phyloP scores from a whole-genome alignment of 2,888 invertebrate species.

The Cataglyphis cursor region DNA sequence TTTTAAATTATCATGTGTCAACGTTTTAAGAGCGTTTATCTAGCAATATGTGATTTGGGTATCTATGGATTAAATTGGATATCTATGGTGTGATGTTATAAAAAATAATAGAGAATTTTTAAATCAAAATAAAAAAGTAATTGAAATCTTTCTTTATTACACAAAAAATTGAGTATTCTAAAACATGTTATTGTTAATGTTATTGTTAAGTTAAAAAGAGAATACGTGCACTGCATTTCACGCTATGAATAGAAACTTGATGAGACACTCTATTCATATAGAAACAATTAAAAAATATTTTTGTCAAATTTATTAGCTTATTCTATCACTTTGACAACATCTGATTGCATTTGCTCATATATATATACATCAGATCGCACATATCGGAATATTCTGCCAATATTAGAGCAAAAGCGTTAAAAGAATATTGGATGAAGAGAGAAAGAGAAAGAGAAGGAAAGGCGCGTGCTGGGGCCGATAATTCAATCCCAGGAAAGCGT shows the following conservation, averaged over 20 bases:
- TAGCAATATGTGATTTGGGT: background rate
- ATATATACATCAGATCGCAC: background rate
- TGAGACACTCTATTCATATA: background rate
- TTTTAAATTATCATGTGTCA: background rate
- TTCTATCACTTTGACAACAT: background rate
- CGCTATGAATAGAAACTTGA: background rate
- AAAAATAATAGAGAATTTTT: background rate
- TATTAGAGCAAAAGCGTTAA: conserved; percentile 1
- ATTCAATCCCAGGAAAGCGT: conserved; percentile 68
- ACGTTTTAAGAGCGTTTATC: background rate
- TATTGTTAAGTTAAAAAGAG: conserved; percentile 1
- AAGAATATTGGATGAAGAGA: conserved; percentile 19
- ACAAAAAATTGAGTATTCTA: background rate
- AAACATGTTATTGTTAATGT: background rate
- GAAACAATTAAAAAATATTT: background rate
- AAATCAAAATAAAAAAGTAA: background rate
- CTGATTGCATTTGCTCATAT: background rate
- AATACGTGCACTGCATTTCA: background rate
- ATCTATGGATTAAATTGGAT: conserved; percentile 4
- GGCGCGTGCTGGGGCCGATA: conserved; percentile 2
- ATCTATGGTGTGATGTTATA: background rate
- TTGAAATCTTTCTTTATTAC: background rate
- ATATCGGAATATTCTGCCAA: background rate
- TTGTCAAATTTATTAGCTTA: background rate
- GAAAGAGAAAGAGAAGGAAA: background rate